Evolutionary conservation across 2,888 invertebrate genomes (phyloP).

Genomic region (Bugulina stolonifera): DNA sequence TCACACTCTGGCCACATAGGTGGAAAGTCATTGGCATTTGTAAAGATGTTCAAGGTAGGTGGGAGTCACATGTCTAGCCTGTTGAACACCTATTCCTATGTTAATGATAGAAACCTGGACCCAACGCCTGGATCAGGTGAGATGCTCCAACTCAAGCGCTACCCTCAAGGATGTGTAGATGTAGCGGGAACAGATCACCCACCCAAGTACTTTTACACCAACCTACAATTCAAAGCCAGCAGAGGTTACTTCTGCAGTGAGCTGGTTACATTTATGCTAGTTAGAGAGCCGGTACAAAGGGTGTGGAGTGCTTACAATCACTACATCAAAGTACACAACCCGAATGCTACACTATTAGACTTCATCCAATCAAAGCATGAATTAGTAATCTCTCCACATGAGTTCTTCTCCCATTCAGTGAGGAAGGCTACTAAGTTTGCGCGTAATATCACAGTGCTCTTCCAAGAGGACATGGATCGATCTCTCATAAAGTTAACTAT

Average conservation of each 20-base stretch:
- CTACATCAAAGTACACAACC: not conserved
- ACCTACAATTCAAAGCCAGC: not conserved
- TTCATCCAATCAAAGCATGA: not conserved
- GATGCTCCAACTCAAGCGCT: no score
- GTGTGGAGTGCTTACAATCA: conserved; percentile 24
- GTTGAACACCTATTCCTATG: conserved; percentile 1
- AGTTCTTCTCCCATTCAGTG: not conserved
- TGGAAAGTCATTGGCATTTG: not conserved
- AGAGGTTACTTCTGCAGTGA: not conserved
- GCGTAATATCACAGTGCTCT: not conserved
- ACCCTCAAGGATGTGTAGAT: not conserved
- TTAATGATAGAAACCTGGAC: not conserved
- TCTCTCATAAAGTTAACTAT: not conserved
- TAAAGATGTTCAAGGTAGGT: conserved; percentile 9
- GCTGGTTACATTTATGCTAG: not conserved
- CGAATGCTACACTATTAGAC: not conserved
- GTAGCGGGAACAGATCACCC: conserved; percentile 13
- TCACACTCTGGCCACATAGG: no score
- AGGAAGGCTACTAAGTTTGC: not conserved
- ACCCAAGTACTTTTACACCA: not conserved
- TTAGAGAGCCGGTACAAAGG: conserved; percentile 8
- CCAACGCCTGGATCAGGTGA: not conserved
- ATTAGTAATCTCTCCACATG: not conserved
- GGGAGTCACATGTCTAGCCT: not conserved
- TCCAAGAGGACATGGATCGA: conserved; percentile 1